Base-by-base conservation (phyloP, 2,797 vertebrate species). In the Anabacerthia variegaticeps region DNA sequence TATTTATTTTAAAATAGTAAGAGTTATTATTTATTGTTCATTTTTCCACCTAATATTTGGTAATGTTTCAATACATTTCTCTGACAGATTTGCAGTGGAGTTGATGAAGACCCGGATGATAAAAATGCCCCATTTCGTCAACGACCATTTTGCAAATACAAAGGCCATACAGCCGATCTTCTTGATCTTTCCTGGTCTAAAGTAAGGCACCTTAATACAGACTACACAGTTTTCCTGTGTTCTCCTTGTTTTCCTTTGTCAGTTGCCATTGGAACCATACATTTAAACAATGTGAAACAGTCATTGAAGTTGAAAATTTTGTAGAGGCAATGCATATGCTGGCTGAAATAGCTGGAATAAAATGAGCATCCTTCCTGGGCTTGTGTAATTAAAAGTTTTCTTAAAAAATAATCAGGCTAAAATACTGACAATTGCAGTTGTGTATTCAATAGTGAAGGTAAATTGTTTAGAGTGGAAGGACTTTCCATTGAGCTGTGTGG, bases 131-230 rank as follows among this genome's bases (percentile, higher is more conserved):
- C 99, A 0, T 99, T 99, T 97, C 98, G 99, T 43, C 99, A 99
- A 34, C 97, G 99, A 44, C 99, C 99, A 0, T 99, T 99, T 97
- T 99, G 99, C 98, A 99, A 99, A 97, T 99, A 99, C 97, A 99
- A 99, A 98, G 99, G 99, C n/a, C 99, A 99, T 89, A 99, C 99
- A 7, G 99, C 99, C 49, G 99, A 99, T 96, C 98, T 99, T 54
- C 97, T 99, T 82, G 99, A 99, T 97, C 98, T 99, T 91, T 99
- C 99, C 32, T 99, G 99, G 99, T 99, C 99, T 65, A 99, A 99
- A 98, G 99, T 99, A 97, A 98, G 98, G 59, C 63, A 81, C 51
- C 28, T 19, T 48, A 26, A 52, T 26, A 23, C 32, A 77, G 36
- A 32, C 23, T 85, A 1, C 20, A 17, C 17, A 79, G 12, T 51